Evolutionary conservation across 1,140 invertebrate genomes (phyloP).

Genomic region (Aradophagus sp.): DNA sequence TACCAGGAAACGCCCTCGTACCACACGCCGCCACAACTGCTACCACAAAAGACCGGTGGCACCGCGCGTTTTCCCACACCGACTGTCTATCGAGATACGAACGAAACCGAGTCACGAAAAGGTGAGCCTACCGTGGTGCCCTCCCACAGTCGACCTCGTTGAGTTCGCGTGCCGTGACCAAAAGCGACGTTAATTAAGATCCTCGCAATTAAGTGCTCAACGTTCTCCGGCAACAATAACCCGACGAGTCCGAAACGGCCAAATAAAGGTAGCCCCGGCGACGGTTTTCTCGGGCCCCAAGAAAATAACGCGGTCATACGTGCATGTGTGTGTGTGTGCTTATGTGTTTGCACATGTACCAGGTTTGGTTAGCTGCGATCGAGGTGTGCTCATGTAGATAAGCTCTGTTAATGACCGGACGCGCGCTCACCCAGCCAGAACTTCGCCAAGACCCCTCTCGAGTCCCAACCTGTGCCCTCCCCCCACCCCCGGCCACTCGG

Average conservation of each 20-base stretch:
- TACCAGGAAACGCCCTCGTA: no score
- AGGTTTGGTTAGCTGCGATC: constrained; percentile 69
- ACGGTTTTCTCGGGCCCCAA: constrained; percentile 42
- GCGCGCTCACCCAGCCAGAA: constrained; percentile 75
- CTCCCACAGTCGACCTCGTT: constrained; percentile 2
- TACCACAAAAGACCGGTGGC: no score
- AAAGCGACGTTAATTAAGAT: constrained; percentile 29
- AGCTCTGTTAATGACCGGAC: constrained; percentile 76
- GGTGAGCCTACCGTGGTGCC: not conserved
- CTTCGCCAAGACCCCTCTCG: constrained; percentile 70
- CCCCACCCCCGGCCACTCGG: constrained; percentile 24
- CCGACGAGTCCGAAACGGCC: constrained; percentile 24
- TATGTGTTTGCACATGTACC: constrained; percentile 35
- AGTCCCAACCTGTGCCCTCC: constrained; percentile 57
- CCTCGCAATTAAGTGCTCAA: constrained; percentile 31
- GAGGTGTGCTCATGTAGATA: constrained; percentile 77
- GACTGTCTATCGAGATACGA: no score
- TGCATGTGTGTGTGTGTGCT: constrained; percentile 33
- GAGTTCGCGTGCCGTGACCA: constrained; percentile 8
- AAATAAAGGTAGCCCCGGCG: constrained; percentile 46
- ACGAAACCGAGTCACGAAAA: no score
- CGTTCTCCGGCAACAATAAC: constrained; percentile 24
- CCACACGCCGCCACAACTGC: no score
- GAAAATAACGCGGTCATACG: constrained; percentile 32
- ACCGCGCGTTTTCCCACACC: no score